Conservation (phyloP, 2,113 vertebrate genomes). For the Tragulus kanchil region DNA sequence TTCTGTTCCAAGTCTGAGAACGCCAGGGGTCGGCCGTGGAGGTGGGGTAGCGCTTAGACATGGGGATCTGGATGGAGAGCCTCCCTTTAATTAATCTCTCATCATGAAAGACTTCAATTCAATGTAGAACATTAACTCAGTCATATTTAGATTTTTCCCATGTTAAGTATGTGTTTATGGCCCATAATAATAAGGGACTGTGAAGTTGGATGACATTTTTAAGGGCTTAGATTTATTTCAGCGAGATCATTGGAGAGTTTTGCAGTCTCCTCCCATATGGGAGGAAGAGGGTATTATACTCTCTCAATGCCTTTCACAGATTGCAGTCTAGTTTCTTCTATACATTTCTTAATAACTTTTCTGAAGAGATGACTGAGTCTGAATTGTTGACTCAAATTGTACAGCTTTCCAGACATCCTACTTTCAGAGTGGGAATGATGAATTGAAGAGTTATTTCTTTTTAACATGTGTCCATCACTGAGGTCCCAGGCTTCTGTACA, state of each 20-base stretch:
- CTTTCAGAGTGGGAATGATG: constrained; percentile 65
- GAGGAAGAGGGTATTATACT: constrained; percentile 73
- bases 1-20: constrained; percentile 7
- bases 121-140: constrained; percentile 84
- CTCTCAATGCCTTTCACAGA: constrained; percentile 9
- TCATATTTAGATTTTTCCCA: constrained; percentile 84
- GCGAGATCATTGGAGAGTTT: constrained; percentile 78
- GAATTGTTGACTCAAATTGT: constrained; percentile 67
- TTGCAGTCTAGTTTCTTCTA: constrained; percentile 53
- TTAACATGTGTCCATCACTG: constrained; percentile 54
- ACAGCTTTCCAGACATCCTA: constrained; percentile 57
- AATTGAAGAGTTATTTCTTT: constrained; percentile 71
- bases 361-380: constrained; percentile 40
- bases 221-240: constrained; percentile 85
- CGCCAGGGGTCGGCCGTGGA: neutral
- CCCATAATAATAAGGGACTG: constrained; percentile 84
- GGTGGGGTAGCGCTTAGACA: neutral
- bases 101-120: constrained; percentile 82
- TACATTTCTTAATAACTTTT: constrained; percentile 71
- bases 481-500: constrained; percentile 4
- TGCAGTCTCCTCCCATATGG: constrained; percentile 76
- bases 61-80: neutral
- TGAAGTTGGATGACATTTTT: constrained; percentile 85
- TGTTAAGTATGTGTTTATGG: constrained; percentile 86
- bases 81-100: constrained; percentile 73